These are phyloP conservation scores for Spermophilus dauricus DNA, from an alignment of 2,113 vertebrate genomes.

Conservation along the genomic window DNA sequence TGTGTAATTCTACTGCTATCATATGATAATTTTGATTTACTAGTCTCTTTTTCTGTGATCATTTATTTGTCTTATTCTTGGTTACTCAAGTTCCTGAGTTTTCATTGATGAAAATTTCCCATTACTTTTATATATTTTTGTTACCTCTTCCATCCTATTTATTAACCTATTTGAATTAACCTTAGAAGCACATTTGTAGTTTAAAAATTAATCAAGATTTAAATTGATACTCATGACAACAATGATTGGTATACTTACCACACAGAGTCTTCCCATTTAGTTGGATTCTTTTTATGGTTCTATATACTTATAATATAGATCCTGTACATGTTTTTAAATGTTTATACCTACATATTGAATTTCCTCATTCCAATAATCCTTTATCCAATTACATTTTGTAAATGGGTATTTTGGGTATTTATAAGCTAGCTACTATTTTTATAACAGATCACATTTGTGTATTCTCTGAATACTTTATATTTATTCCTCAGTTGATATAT, in stretches of 20 bases:
- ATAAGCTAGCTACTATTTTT: background rate
- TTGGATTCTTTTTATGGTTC: background rate
- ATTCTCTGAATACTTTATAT: background rate
- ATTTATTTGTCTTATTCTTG: background rate
- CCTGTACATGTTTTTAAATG: background rate
- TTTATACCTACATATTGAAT: constrained; percentile 6
- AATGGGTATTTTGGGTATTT: background rate
- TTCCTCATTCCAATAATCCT: background rate
- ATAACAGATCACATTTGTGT: background rate
- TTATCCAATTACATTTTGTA: background rate
- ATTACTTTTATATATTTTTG: background rate
- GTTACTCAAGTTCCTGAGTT: background rate
- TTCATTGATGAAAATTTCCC: background rate
- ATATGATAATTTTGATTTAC: background rate
- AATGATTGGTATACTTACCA: background rate
- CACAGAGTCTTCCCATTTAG: background rate
- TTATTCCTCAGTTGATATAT: background rate
- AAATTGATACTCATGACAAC: background rate
- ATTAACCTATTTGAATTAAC: background rate
- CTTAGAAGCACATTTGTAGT: background rate
- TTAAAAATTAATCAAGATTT: background rate
- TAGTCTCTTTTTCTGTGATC: background rate
- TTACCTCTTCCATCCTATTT: background rate
- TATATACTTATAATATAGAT: background rate
- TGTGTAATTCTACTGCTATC: background rate